Conservation (phyloP, 2,888 invertebrate species). For the Amphipyra tragopoginis region DNA sequence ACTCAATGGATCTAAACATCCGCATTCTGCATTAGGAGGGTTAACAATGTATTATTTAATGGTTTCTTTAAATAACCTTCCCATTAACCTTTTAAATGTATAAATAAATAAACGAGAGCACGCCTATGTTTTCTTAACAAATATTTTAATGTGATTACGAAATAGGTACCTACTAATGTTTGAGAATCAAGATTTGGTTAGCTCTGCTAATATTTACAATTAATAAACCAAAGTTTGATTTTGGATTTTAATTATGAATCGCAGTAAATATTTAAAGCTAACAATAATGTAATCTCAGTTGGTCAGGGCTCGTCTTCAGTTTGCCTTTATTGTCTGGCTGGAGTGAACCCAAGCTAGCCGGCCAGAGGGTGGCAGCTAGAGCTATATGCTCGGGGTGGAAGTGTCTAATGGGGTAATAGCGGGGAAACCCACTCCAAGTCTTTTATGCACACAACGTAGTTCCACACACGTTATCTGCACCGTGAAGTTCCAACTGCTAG, state of each 20-base stretch:
- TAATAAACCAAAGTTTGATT: not conserved
- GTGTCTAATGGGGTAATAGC: too few species aligned
- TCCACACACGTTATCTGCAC: too few species aligned
- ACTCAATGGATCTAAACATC: conserved; percentile 20
- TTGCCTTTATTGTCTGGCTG: too few species aligned
- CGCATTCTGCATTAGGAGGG: conserved; percentile 30
- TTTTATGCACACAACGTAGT: too few species aligned
- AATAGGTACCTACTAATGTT: conserved; percentile 1
- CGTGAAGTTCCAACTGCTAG: too few species aligned
- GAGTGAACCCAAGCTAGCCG: too few species aligned
- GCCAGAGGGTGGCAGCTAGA: too few species aligned
- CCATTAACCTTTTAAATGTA: conserved; percentile 39
- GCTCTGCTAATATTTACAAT: conserved; percentile 25
- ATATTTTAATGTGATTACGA: conserved; percentile 34
- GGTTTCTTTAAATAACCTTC: conserved; percentile 26
- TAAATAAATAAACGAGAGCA: conserved; percentile 19
- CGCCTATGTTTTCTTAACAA: conserved; percentile 25
- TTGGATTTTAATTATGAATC: not conserved
- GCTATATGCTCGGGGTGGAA: too few species aligned
- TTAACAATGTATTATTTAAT: conserved; percentile 22
- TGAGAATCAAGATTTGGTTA: conserved; percentile 6
- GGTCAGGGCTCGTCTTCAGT: too few species aligned
- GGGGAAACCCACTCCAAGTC: too few species aligned
- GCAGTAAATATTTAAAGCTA: too few species aligned
- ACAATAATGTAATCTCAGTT: too few species aligned